A percentile compares a stretch with the other conserved stretches of the same genome.
Conservation (phyloP, 2,113 vertebrate genomes). For the Pedetes capensis region DNA sequence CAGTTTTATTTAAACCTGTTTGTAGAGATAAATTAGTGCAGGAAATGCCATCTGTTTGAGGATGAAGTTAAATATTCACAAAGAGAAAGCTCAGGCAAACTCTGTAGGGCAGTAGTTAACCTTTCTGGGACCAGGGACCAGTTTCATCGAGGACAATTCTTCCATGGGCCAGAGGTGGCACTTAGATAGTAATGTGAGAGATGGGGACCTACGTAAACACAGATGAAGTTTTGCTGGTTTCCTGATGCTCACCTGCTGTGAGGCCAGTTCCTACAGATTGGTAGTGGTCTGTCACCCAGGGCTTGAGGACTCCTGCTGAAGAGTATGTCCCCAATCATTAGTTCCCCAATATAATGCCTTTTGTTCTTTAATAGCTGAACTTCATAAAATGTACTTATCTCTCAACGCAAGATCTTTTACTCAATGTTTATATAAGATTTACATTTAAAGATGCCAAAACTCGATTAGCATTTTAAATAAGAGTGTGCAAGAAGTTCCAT, state of each 20-base stretch:
- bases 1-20: slow-evolving; percentile 21
- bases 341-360: background rate
- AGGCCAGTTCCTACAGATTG: too few species aligned
- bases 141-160: too few species aligned
- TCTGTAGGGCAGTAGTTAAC: too few species aligned
- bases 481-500: background rate
- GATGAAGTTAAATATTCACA: background rate
- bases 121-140: too few species aligned
- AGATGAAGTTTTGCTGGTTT: too few species aligned
- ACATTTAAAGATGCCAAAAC: background rate
- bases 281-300: too few species aligned
- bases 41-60: background rate
- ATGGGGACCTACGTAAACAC: too few species aligned
- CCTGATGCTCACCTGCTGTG: too few species aligned
- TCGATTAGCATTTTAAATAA: slow-evolving; percentile 24
- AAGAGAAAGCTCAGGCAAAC: background rate
- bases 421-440: background rate
- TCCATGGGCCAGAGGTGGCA: too few species aligned
- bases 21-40: slow-evolving; percentile 10
- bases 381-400: background rate
- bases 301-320: too few species aligned
- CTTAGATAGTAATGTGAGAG: too few species aligned
- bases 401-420: background rate
- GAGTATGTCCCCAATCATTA: background rate
- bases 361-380: background rate